These are phyloP conservation scores for Onchidella celtica DNA, from an alignment of 2,888 invertebrate genomes.

Conservation along the genomic window DNA sequence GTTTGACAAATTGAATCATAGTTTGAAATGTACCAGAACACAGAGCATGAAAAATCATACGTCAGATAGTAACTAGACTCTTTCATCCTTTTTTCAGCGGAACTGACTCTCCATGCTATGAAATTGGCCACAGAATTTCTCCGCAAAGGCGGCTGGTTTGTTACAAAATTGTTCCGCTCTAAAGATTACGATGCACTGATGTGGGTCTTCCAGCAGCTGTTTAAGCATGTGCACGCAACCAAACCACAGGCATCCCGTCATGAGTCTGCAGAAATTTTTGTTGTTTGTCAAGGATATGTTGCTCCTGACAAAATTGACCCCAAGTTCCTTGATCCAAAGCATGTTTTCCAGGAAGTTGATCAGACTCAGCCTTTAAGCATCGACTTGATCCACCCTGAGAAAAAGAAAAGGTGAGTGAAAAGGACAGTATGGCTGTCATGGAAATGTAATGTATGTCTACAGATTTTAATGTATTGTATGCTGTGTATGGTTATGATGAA, in stretches of 20 bases:
- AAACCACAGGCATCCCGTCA: conserved; percentile 99
- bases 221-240: conserved; percentile 96
- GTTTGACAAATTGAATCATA: no score
- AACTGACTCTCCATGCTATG: conserved; percentile 93
- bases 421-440: no score
- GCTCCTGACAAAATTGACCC: conserved; percentile 94
- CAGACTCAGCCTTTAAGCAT: conserved; percentile 63
- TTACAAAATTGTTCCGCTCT: conserved; percentile 98
- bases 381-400: conserved; percentile 77
- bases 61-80: no score
- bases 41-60: no score
- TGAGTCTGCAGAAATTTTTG: conserved; percentile 99
- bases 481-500: no score
- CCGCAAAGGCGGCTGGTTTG: conserved; percentile 95
- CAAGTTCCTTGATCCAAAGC: conserved; percentile 93
- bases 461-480: background rate
- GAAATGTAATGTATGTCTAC: no score
- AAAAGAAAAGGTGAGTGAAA: conserved; percentile 65
- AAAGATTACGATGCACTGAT: conserved; percentile 97
- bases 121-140: conserved; percentile 95
- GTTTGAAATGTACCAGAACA: no score
- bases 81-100: conserved; percentile 84
- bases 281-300: conserved; percentile 95
- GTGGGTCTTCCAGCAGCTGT: conserved; percentile 97
- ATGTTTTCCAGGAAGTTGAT: conserved; percentile 94